A percentile compares a stretch with the other conserved stretches of the same genome.
phyloP scores from a whole-genome alignment of 2,113 vertebrate genomes.

The Macrotis lagotis region DNA sequence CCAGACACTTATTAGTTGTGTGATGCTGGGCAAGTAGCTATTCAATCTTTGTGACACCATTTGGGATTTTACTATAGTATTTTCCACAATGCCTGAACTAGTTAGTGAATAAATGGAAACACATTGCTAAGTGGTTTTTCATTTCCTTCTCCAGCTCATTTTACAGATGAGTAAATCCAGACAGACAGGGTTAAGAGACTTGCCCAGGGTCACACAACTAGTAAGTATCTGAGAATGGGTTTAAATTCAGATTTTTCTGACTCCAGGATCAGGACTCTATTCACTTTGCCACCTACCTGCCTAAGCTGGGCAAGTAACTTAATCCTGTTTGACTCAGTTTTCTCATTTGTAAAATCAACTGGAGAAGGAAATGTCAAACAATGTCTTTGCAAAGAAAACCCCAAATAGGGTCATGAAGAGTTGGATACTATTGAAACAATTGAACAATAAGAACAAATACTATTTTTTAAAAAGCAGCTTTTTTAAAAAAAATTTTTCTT shows the following conservation, averaged over 20 bases:
- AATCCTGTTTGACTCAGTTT: too few species aligned
- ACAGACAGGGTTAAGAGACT: not conserved
- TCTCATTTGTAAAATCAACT: too few species aligned
- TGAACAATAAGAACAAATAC: too few species aligned
- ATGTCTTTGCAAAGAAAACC: too few species aligned
- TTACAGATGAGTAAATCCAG: not conserved
- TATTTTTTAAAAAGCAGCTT: too few species aligned
- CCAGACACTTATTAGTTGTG: not conserved
- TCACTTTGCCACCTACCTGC: not conserved
- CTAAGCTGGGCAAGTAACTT: not conserved
- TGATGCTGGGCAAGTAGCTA: not conserved
- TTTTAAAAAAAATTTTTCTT: too few species aligned
- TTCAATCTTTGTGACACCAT: not conserved
- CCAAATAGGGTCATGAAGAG: too few species aligned
- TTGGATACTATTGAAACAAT: too few species aligned
- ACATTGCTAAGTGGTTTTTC: not conserved
- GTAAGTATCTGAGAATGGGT: not conserved
- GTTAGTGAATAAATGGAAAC: too few species aligned
- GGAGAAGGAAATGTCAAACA: too few species aligned
- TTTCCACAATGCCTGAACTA: too few species aligned
- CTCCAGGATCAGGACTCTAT: not conserved
- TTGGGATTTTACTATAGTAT: too few species aligned
- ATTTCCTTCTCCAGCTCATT: not conserved
- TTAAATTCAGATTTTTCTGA: not conserved
- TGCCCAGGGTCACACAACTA: not conserved